Conservation (phyloP, 92 coral and sea anemone genomes). For the Epizoanthus ramosus region DNA sequence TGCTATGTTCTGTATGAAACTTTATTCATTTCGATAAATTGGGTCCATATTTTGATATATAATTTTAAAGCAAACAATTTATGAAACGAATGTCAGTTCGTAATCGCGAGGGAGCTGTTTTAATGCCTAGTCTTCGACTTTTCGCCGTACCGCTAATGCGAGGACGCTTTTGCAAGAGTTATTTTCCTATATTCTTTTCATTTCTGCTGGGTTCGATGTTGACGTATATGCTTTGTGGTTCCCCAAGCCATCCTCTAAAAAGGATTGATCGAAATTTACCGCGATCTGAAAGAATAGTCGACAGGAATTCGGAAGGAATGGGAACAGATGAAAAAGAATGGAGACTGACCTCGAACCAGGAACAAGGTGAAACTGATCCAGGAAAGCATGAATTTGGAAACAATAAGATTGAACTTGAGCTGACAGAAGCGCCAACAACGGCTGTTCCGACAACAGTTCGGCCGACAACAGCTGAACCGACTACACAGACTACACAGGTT, state of each 20-base stretch:
- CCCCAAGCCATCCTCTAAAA: not conserved
- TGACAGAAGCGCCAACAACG: not conserved
- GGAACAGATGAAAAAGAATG: not conserved
- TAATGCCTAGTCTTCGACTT: constrained; percentile 4
- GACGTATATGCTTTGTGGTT: constrained; percentile 28
- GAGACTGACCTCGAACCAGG: not conserved
- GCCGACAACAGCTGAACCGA: not conserved
- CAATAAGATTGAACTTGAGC: not conserved
- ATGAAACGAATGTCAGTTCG: not conserved
- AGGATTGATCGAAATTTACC: not conserved
- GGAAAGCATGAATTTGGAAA: not conserved
- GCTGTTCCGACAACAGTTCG: constrained; percentile 7
- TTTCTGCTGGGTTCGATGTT: constrained; percentile 28
- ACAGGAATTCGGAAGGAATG: not conserved
- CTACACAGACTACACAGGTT: constrained; percentile 39
- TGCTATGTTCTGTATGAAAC: not conserved
- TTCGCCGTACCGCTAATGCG: constrained; percentile 16
- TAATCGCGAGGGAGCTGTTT: not conserved
- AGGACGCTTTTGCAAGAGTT: constrained; percentile 22
- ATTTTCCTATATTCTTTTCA: constrained; percentile 16
- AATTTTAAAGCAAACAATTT: not conserved
- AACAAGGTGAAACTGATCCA: no score
- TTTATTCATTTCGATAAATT: not conserved
- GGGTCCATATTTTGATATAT: not conserved
- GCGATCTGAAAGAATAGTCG: not conserved